Evolutionary conservation across 1,140 invertebrate species (phyloP).

Genomic region (Piezodorus guildinii): DNA sequence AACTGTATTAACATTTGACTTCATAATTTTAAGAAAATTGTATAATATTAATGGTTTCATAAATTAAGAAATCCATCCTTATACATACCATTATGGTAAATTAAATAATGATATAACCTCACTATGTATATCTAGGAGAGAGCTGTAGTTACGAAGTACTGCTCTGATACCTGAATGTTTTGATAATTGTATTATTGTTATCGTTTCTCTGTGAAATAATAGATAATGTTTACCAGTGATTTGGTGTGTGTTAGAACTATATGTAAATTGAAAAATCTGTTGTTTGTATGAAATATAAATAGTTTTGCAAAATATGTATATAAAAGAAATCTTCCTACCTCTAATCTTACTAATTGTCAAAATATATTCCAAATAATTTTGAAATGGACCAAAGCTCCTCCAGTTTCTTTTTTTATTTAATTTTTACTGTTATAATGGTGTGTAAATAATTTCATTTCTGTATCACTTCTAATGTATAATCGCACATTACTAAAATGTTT

Average conservation of each 20-base stretch:
- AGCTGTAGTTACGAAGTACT: background rate
- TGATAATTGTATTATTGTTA: background rate
- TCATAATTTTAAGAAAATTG: too few species aligned
- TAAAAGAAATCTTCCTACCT: constrained; percentile 7
- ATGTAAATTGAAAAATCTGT: constrained; percentile 6
- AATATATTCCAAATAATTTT: background rate
- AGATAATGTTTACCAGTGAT: constrained; percentile 4
- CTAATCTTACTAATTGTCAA: background rate
- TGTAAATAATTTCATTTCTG: too few species aligned
- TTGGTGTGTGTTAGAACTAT: constrained; percentile 2
- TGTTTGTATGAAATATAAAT: constrained; percentile 5
- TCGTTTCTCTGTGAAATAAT: constrained; percentile 3
- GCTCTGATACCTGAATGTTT: background rate
- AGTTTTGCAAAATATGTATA: constrained; percentile 7
- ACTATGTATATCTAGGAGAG: too few species aligned
- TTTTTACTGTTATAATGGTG: too few species aligned
- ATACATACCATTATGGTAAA: too few species aligned
- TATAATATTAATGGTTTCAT: too few species aligned
- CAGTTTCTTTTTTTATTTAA: too few species aligned
- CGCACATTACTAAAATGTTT: too few species aligned
- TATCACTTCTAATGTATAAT: too few species aligned
- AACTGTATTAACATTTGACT: too few species aligned
- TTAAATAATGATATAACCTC: too few species aligned
- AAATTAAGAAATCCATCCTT: too few species aligned
- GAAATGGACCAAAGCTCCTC: constrained; percentile 1